Base-by-base conservation (phyloP, 2,113 vertebrate genomes). In the Onychostoma macrolepis region DNA sequence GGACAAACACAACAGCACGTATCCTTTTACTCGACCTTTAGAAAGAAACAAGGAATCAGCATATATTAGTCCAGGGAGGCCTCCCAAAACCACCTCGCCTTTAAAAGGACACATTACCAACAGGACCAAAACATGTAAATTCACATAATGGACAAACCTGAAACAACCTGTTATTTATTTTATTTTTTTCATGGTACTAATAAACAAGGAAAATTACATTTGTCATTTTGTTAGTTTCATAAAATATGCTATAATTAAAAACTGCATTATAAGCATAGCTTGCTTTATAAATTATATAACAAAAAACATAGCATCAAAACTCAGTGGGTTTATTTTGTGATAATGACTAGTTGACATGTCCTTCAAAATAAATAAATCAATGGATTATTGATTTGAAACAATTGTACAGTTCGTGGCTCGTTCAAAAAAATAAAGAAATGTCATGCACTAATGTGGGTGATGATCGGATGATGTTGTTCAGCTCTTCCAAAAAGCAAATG, bases 1-100 rank as follows among this genome's bases (percentile, higher is more conserved):
- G 41, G 72, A 15, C 41, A 76, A 26, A 76, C 72, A 45, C 69
- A 72, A 72, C 36, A 9, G 36, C 21, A 72, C 6, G n/a, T 26
- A 76, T 76, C 72, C 72, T 76, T 76, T 76, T 76, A 76, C 41
- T 41, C 4, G 24, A 76, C 72, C 72, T 76, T 76, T 45, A 9
- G n/a, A 45, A 71, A 76, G 24, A 76, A 76, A 76, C 38, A 76
- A 76, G 72, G 72, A 75, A 45, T 45, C 72, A 15, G 72, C 5
- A 45, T 76, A 28, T 45, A 75, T 75, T 75, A 76, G 72, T 45
- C n/a, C 69, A n/a, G 33, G 21, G 69, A 38, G 33, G 72, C 13
- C 41, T 76, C 72, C 41, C 72, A 45, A 75, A 45, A 33, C 67
- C 30, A 45, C 24, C 38, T 45, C 41, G 24, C 19, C 69, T 72